Base-by-base conservation (phyloP, 2,888 invertebrate species). In the Gymnosoma rotundatum region DNA sequence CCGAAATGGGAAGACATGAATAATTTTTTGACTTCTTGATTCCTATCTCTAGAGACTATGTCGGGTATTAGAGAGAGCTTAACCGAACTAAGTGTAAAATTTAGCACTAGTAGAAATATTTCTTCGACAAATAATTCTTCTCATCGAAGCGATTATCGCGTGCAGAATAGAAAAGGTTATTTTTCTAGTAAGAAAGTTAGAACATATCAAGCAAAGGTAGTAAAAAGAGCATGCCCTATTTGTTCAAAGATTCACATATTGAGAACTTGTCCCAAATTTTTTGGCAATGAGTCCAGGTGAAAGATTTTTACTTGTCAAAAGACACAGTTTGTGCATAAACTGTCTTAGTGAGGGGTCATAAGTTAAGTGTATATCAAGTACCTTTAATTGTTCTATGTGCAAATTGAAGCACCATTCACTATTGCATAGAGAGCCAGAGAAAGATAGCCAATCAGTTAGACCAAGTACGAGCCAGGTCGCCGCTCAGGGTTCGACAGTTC, bases 11-110 rank as follows among this genome's bases (percentile, higher is more conserved):
- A n/a, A n/a, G n/a, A n/a, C n/a, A n/a, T n/a, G n/a, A n/a, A n/a
- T n/a, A n/a, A n/a, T n/a, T n/a, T n/a, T n/a, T n/a, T n/a, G n/a
- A n/a, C n/a, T n/a, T n/a, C n/a, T 18, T 66, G 81, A 12, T 81
- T 74, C n/a, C 74, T 78, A 14, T 73, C 70, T 1, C 20, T 84
- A 7, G 80, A 81, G 69, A 78, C 50, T 8, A 50, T 50, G 18
- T 18, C n/a, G n/a, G n/a, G n/a, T n/a, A n/a, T n/a, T n/a, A n/a
- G n/a, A n/a, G n/a, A n/a, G n/a, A n/a, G n/a, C n/a, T n/a, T n/a
- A n/a, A n/a, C n/a, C n/a, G n/a, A n/a, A n/a, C n/a, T n/a, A n/a
- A n/a, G n/a, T n/a, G n/a, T n/a, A n/a, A n/a, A n/a, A n/a, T n/a
- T n/a, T n/a, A n/a, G n/a, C n/a, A n/a, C n/a, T n/a, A n/a, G n/a